Base-by-base conservation (phyloP, 2,797 vertebrate species). In the Gymnodraco acuticeps region DNA sequence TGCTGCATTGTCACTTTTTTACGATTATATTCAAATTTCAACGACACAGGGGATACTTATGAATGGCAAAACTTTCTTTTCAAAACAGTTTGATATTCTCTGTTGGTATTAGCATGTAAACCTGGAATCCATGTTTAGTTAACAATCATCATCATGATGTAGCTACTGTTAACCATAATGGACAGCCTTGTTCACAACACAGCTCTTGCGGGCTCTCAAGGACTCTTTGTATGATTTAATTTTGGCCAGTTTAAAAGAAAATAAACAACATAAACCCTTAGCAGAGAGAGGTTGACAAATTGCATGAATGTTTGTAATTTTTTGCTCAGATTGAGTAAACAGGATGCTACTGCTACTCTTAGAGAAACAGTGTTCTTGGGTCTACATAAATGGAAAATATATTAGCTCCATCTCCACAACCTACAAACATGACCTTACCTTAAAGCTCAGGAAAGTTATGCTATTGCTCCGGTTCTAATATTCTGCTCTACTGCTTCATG, bases 401-500 rank as follows among this genome's bases (percentile, higher is more conserved):
- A 5, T 38, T 47, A 31, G 53, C 19, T 48, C n/a, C 31, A 42
- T 15, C 4, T 12, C 11, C 14, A 38, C 31, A 53, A 14, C n/a
- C 58, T 41, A 59, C 61, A 85, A 52, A 58, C 65, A 62, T 58
- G 17, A 14, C 46, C 33, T 62, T 8, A 50, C 8, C 53, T 41
- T 45, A 23, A 68, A 60, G 66, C 63, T 17, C 9, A 17, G 38
- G 47, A 13, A 64, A 38, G 20, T 33, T 41, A 2, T 70, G 43
- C 50, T 31, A 14, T 52, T 54, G 16, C 58, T 20, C 42, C 10
- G 17, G 13, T 56, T 79, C 55, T 48, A 23, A 80, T 84, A 76
- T 75, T 72, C 78, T 77, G 78, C 85, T 77, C 67, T 13, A 52
- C 42, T 85, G 69, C 72, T 42, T 75, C 50, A 15, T 50, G 38